phyloP scores from a whole-genome alignment of 2,888 invertebrate species.

The Cephus runcator region DNA sequence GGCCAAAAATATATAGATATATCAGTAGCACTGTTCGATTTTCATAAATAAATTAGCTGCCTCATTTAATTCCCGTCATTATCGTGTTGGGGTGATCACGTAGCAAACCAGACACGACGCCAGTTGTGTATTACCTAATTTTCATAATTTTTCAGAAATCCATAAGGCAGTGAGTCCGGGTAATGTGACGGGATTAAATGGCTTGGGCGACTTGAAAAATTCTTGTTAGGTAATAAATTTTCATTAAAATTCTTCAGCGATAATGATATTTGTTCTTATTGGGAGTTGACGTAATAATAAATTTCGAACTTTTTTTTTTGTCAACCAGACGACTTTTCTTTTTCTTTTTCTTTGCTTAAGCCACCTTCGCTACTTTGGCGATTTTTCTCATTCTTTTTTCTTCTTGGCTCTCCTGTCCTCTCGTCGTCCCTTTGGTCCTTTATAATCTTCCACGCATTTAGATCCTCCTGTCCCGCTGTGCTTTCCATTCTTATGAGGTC shows the following conservation, averaged over 20 bases:
- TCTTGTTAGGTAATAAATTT: not conserved
- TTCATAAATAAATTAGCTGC: not conserved
- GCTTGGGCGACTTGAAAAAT: not conserved
- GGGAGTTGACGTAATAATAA: not conserved
- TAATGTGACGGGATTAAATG: not conserved
- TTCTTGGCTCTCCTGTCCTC: not conserved
- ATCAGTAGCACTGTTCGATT: not conserved
- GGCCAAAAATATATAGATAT: not conserved
- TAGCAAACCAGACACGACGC: not conserved
- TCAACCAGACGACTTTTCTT: not conserved
- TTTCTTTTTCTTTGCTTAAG: not conserved
- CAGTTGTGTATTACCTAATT: not conserved
- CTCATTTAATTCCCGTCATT: not conserved
- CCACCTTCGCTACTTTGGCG: not conserved
- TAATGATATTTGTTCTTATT: not conserved
- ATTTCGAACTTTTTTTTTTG: not conserved
- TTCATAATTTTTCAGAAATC: not conserved
- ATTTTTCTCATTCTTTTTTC: not conserved
- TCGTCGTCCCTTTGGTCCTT: not conserved
- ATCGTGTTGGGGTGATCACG: not conserved
- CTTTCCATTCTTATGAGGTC: not conserved
- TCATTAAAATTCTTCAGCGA: not conserved
- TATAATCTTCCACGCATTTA: not conserved
- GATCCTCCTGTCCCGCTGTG: not conserved
- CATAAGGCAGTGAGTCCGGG: not conserved